Conservation (phyloP, 1,140 invertebrate genomes). For the Tetramorium simillimum region DNA sequence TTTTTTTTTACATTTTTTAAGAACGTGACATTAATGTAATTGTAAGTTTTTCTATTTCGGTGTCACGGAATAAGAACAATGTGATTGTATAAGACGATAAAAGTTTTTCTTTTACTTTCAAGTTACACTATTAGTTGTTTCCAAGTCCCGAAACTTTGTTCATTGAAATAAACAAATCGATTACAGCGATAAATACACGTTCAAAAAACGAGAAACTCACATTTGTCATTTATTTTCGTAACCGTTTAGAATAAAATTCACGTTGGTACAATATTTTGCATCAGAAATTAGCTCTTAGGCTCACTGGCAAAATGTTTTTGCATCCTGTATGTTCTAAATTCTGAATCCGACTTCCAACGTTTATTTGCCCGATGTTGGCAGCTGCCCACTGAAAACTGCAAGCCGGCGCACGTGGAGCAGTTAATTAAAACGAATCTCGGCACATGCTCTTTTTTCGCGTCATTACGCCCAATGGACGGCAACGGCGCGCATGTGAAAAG, state of each 20-base stretch:
- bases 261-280: background rate
- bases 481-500: conserved; percentile 51
- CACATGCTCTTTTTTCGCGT: conserved; percentile 39
- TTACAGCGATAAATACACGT: background rate
- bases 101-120: background rate
- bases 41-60: background rate
- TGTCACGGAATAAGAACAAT: background rate
- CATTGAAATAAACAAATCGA: background rate
- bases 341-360: background rate
- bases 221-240: background rate
- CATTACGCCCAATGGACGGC: conserved; percentile 54
- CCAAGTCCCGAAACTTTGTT: background rate
- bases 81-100: background rate
- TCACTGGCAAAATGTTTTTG: background rate
- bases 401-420: conserved; percentile 19
- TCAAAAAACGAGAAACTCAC: background rate
- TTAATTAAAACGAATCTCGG: conserved; percentile 64
- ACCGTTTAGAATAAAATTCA: background rate
- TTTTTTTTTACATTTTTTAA: background rate
- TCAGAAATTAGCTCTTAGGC: background rate
- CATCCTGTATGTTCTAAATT: conserved; percentile 6
- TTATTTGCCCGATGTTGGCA: conserved; percentile 8
- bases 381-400: conserved; percentile 5
- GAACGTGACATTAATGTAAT: too few relatives aligned
- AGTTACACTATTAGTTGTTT: background rate